Evolutionary conservation across 1,140 invertebrate species (phyloP).

Genomic region (Apis dorsata): DNA sequence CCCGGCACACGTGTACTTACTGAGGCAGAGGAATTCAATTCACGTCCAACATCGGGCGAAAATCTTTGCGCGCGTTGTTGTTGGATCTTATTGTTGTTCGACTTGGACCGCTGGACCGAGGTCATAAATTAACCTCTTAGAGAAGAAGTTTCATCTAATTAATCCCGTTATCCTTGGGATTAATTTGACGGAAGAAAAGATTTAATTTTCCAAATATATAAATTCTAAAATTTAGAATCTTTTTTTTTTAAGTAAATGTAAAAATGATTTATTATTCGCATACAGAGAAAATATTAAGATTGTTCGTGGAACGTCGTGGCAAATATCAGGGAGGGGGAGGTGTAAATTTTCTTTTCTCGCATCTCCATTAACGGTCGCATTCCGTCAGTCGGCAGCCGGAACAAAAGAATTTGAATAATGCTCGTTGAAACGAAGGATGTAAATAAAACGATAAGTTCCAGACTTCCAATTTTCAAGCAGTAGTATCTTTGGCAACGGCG

Average conservation of each 20-base stretch:
- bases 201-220: too few relatives aligned
- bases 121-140: background rate
- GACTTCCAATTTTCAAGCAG: constrained; percentile 25
- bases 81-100: background rate
- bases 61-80: constrained; percentile 12
- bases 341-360: background rate
- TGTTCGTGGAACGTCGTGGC: background rate
- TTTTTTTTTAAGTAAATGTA: too few relatives aligned
- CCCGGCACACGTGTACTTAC: background rate
- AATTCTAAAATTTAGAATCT: too few relatives aligned
- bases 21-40: constrained; percentile 9
- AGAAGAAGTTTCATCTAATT: background rate
- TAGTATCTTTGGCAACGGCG: constrained; percentile 30
- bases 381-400: background rate
- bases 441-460: constrained; percentile 60
- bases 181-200: too few relatives aligned
- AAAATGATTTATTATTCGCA: too few relatives aligned
- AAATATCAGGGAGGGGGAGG: too few relatives aligned
- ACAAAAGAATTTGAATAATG: constrained; percentile 42
- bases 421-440: constrained; percentile 51
- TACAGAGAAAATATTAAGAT: background rate
- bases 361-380: constrained; percentile 3
- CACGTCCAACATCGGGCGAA: constrained; percentile 1
- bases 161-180: too few relatives aligned
- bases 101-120: too few relatives aligned